These are phyloP conservation scores for Dromas ardeola DNA, from an alignment of 2,113 vertebrate genomes.

Conservation along the genomic window DNA sequence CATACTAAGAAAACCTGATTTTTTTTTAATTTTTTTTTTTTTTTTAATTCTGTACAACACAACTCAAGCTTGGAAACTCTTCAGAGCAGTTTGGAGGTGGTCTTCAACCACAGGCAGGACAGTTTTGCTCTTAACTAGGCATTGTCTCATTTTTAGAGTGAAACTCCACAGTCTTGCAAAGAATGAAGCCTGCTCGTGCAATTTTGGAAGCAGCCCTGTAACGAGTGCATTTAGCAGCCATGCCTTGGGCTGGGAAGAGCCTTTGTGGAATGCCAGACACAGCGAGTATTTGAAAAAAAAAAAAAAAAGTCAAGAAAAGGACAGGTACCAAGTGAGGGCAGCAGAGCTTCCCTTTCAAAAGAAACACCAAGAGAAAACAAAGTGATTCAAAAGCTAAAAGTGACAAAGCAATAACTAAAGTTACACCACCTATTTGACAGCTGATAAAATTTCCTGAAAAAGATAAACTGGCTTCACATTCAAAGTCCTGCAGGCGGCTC, in stretches of 20 bases:
- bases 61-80: neutral
- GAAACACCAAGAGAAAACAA: neutral
- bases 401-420: neutral
- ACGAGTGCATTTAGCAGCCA: neutral
- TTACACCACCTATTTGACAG: neutral
- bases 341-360: neutral
- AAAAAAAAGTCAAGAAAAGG: neutral
- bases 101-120: neutral
- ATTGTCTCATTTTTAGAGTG: constrained; percentile 13
- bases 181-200: neutral
- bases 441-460: neutral
- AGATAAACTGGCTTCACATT: neutral
- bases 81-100: neutral
- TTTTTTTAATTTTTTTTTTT: neutral
- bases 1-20: neutral
- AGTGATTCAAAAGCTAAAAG: neutral
- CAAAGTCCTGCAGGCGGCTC: neutral
- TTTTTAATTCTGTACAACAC: neutral
- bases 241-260: neutral
- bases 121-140: neutral
- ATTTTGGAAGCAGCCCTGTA: neutral
- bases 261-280: neutral
- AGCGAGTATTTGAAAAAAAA: neutral
- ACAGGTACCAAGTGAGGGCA: neutral
- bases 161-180: neutral